Conservation (phyloP, 2,888 invertebrate species). For the Salticus scenicus region DNA sequence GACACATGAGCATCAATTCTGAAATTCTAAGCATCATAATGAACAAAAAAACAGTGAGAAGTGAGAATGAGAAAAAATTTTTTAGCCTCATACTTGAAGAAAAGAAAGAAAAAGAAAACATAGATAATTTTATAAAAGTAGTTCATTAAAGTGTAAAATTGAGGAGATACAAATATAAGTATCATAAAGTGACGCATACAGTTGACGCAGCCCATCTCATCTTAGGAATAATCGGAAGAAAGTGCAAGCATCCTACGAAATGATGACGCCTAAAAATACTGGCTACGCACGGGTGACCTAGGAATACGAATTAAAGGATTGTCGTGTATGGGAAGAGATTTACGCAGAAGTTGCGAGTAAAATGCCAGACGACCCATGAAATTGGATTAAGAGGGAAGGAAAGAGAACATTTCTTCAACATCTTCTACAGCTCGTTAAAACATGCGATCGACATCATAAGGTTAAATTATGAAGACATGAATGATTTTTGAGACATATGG, state of each 20-base stretch:
- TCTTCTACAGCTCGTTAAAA: neutral
- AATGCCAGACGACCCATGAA: neutral
- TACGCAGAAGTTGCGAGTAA: neutral
- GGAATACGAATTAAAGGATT: neutral
- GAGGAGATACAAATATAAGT: no score
- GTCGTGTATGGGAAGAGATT: neutral
- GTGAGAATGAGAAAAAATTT: no score
- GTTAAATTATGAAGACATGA: no score
- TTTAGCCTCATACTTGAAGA: no score
- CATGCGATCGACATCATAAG: neutral
- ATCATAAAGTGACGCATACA: constrained; percentile 47
- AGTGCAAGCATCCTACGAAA: neutral
- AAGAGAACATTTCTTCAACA: neutral
- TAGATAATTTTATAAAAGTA: no score
- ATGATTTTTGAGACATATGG: no score
- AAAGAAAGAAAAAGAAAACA: no score
- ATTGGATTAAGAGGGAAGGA: neutral
- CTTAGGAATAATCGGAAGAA: neutral
- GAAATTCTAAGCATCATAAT: no score
- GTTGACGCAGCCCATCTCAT: constrained; percentile 12
- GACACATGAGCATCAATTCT: no score
- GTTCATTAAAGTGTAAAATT: no score
- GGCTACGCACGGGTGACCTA: neutral
- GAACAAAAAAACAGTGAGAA: no score
- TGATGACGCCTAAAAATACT: neutral